phyloP scores from a whole-genome alignment of 2,888 invertebrate species.

The Nematopogon swammerdamellus region DNA sequence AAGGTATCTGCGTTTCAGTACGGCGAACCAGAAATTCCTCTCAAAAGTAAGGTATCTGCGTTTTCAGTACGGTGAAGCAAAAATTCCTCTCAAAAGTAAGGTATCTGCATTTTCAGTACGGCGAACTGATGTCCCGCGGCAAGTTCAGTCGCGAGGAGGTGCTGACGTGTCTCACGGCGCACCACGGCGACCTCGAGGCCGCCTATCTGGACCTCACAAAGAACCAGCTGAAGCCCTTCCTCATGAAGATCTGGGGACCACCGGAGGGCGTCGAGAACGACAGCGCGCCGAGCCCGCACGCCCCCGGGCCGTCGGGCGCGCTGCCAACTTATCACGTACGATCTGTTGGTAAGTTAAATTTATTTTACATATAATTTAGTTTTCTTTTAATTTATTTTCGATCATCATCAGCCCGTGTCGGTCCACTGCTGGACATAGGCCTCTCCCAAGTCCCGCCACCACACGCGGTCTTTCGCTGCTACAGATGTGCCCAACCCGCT shows the following conservation, averaged over 20 bases:
- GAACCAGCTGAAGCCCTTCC: constrained; percentile 72
- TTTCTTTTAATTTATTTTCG: too few relatives aligned
- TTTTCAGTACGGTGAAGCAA: too few relatives aligned
- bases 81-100: too few relatives aligned
- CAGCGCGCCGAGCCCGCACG: constrained; percentile 26
- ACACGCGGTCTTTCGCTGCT: too few relatives aligned
- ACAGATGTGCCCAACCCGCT: constrained; percentile 20
- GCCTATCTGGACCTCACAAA: constrained; percentile 70
- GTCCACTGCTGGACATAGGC: too few relatives aligned
- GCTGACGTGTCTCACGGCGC: constrained; percentile 66
- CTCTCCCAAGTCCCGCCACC: too few relatives aligned
- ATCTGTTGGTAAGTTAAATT: constrained; percentile 7
- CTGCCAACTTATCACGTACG: background rate
- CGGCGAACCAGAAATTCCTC: too few relatives aligned
- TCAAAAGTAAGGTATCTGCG: too few relatives aligned
- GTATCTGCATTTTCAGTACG: constrained; percentile 43
- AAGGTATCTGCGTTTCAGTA: too few relatives aligned
- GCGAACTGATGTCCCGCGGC: constrained; percentile 61
- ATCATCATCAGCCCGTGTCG: too few relatives aligned
- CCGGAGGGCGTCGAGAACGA: constrained; percentile 69
- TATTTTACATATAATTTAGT: constrained; percentile 7
- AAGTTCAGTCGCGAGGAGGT: constrained; percentile 71
- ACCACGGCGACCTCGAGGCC: constrained; percentile 69
- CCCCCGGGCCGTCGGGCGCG: background rate
- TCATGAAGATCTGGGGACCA: constrained; percentile 79